Evolutionary conservation across 2,888 invertebrate genomes (phyloP), one percentile per base, ranked within the genome.

Genomic region (Lucinisca nassula): DNA sequence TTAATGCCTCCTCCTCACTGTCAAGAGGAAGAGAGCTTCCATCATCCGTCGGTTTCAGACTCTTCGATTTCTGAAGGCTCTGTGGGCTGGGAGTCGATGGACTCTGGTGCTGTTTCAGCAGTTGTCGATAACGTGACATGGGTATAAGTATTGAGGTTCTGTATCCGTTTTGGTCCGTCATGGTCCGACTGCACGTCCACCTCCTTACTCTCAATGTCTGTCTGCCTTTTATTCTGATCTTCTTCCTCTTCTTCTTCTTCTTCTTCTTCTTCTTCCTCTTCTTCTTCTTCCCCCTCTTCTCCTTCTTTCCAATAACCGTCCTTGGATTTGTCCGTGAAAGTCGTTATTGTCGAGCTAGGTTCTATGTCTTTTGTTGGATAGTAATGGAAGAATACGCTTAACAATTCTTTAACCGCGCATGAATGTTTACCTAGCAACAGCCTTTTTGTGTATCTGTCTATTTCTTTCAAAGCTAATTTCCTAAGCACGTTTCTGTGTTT

Each of bases 401-500:
- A 30, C 24, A 75, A 51, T 17, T 45, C 32, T 75, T 38, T 75
- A 38, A 75, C 35, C 30, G 49, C 75, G n/a, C 12, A 21, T 21
- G 75, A 45, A 51, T 75, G 32, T 49, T 75, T 75, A 12, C 51
- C 45, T 27, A 75, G 45, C n/a, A 75, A 30, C 30, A 49, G 49
- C 3, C 45, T 45, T 38, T 75, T 75, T 17, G 75, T 75, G 49
- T 75, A 49, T 21, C 38, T 75, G 51, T 75, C 75, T 6, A 75
- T 32, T 17, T 45, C 45, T 35, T 75, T 75, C 17, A 75, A 45
- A 32, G 75, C 27, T 35, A 75, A 30, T 30, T 75, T 75, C 35
- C 75, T 45, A 0, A 75, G 51, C 45, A 51, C 51, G 35, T 45
- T 75, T 49, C 35, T 75, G 51, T 75, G 75, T 75, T 75, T 75